Base-by-base conservation (phyloP, 2,888 invertebrate genomes). In the Hololepta plana region DNA sequence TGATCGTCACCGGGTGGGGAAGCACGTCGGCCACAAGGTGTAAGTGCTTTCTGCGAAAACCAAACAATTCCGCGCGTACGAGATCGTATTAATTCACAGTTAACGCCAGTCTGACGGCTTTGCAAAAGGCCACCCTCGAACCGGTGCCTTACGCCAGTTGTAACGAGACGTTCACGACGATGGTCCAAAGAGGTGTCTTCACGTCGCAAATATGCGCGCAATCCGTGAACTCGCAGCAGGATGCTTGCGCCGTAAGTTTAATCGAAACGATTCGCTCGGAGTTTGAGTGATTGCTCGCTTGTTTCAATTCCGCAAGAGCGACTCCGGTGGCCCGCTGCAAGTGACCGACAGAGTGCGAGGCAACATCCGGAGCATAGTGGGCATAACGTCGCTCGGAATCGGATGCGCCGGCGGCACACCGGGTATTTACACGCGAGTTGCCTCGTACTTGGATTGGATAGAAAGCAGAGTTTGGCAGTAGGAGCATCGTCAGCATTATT, bases 281-380 rank as follows among this genome's bases (percentile, higher is more conserved):
- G n/a, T n/a, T n/a, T n/a, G n/a, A n/a, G n/a, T n/a, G n/a, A n/a
- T n/a, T n/a, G n/a, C n/a, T n/a, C n/a, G n/a, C n/a, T n/a, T n/a
- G n/a, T n/a, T n/a, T n/a, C n/a, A n/a, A n/a, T n/a, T n/a, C n/a
- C n/a, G n/a, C 8, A 35, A 62, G 62, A 65, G 66, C 12, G 66
- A 66, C 46, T 62, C 62, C 20, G 67, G 67, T n/a, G 64, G 66
- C 3, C 65, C 66, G 2, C 44, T 66, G 11, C 48, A 51, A 35
- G 35, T 49, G 4, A 35, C 38, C 27, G 15, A 27, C 10, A 26
- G 17, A 7, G 23, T 20, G 1, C 23, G 28, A 8, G 40, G 36
- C 22, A 37, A 29, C 11, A 34, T 42, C 23, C 42, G 45, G 33
- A 43, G 41, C 31, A 35, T 55, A 4, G 43, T 55, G 4, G 55